These are phyloP conservation scores for Adela reaumurella DNA, from an alignment of 2,888 invertebrate species.

Conservation along the genomic window DNA sequence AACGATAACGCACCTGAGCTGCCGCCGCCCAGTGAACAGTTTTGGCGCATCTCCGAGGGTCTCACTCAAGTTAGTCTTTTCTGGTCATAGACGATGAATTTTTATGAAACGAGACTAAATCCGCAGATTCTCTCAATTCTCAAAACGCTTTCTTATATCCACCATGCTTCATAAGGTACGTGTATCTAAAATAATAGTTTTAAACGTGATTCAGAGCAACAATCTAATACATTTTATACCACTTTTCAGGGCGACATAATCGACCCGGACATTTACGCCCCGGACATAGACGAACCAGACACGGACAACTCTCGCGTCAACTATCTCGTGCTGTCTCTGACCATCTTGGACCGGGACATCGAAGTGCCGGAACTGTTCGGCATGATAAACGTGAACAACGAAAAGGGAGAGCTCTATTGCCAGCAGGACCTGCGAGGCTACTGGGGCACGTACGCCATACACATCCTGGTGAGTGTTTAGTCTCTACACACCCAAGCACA, in stretches of 20 bases:
- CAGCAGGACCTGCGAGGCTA: slow-evolving; percentile 40
- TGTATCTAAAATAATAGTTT: too few relatives aligned
- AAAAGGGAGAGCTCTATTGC: slow-evolving; percentile 40
- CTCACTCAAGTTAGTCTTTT: slow-evolving; percentile 22
- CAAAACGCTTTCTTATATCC: too few relatives aligned
- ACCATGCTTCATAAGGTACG: too few relatives aligned
- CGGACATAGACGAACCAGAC: slow-evolving; percentile 51
- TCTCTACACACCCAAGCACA: not conserved
- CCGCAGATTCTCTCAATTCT: too few relatives aligned
- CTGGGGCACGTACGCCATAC: slow-evolving; percentile 56
- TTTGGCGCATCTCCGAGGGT: slow-evolving; percentile 32
- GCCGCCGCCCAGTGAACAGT: slow-evolving; percentile 23
- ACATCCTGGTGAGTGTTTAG: slow-evolving; percentile 37
- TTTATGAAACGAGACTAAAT: too few relatives aligned
- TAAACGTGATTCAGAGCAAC: too few relatives aligned
- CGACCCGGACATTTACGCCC: slow-evolving; percentile 35
- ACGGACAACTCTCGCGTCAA: slow-evolving; percentile 51
- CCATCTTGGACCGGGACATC: slow-evolving; percentile 22
- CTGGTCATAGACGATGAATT: too few relatives aligned
- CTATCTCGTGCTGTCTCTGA: slow-evolving; percentile 37
- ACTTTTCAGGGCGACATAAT: slow-evolving; percentile 24
- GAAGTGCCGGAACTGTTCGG: slow-evolving; percentile 22
- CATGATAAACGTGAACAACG: slow-evolving; percentile 28
- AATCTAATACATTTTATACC: too few relatives aligned
- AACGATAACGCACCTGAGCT: slow-evolving; percentile 60